A percentile compares a stretch with the other conserved stretches of the same genome.
Conservation (phyloP, 2,888 invertebrate species). For the Stenoptilia bipunctidactyla region DNA sequence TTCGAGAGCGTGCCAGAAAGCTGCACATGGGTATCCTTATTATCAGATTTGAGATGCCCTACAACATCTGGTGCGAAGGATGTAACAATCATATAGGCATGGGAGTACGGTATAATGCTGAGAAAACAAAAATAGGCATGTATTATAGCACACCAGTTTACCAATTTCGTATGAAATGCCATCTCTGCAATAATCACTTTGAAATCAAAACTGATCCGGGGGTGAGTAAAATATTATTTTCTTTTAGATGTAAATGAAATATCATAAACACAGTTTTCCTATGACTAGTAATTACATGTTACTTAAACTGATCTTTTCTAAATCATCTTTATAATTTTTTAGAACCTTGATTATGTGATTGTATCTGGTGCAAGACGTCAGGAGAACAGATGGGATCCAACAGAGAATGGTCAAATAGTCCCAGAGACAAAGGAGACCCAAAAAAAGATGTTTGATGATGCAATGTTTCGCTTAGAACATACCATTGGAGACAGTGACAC, state of each 20-base stretch:
- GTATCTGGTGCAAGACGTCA: constrained; percentile 95
- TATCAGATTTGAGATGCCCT: constrained; percentile 99
- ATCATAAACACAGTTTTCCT: too few species aligned
- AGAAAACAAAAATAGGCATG: constrained; percentile 95
- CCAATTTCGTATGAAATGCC: constrained; percentile 99
- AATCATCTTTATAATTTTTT: constrained; percentile 23
- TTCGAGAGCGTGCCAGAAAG: constrained; percentile 96
- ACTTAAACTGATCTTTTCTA: too few species aligned
- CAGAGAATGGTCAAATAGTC: constrained; percentile 93
- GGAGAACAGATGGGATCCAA: constrained; percentile 98
- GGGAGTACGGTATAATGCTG: constrained; percentile 98
- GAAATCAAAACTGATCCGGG: constrained; percentile 98
- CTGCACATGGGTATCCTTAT: constrained; percentile 94
- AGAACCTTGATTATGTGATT: constrained; percentile 97
- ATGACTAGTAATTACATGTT: too few species aligned
- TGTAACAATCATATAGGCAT: constrained; percentile 99
- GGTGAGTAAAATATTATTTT: too few species aligned
- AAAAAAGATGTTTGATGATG: constrained; percentile 91
- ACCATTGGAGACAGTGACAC: constrained; percentile 82
- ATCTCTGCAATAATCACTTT: constrained; percentile 96
- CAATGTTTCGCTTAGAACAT: constrained; percentile 98
- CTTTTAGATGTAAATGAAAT: too few species aligned
- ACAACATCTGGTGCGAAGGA: constrained; percentile 99
- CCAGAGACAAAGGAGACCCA: constrained; percentile 93
- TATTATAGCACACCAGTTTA: constrained; percentile 98